Percentiles rank a stretch among this genome's conserved stretches.
Evolutionary conservation across 2,888 invertebrate species (phyloP).

Genomic region (Diadromus collaris): DNA sequence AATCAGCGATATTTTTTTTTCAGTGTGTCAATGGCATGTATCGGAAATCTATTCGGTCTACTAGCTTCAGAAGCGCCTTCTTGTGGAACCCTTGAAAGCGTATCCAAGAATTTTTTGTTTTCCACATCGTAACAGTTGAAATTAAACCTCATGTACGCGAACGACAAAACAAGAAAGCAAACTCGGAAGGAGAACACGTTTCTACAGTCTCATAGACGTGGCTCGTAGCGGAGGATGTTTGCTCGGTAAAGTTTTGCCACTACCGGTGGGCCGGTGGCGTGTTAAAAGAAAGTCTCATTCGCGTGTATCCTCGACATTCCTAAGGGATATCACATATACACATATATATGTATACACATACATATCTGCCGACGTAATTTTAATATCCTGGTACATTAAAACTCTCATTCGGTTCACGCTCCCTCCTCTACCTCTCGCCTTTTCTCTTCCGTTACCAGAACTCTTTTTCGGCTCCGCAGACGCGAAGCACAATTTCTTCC

Average conservation of each 20-base stretch:
- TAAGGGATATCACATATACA: background rate
- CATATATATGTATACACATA: background rate
- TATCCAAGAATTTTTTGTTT: background rate
- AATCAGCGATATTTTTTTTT: too few relatives aligned
- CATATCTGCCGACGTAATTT: background rate
- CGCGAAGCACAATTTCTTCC: constrained; percentile 35
- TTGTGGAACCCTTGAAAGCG: background rate
- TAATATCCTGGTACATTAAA: background rate
- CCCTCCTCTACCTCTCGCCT: background rate
- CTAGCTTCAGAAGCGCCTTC: background rate
- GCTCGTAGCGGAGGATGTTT: background rate
- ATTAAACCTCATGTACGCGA: background rate
- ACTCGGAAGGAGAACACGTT: background rate
- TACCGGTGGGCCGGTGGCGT: background rate
- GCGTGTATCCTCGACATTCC: background rate
- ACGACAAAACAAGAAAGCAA: background rate
- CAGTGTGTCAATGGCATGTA: background rate
- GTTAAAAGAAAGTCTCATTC: constrained; percentile 1
- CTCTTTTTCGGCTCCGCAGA: constrained; percentile 4
- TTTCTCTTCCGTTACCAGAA: constrained; percentile 5
- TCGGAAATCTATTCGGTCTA: background rate
- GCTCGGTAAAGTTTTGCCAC: background rate
- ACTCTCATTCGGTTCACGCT: background rate
- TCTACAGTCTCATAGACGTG: background rate
- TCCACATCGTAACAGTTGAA: background rate